Conservation (phyloP, 1,140 invertebrate species). For the Atopsyche davidsoni region DNA sequence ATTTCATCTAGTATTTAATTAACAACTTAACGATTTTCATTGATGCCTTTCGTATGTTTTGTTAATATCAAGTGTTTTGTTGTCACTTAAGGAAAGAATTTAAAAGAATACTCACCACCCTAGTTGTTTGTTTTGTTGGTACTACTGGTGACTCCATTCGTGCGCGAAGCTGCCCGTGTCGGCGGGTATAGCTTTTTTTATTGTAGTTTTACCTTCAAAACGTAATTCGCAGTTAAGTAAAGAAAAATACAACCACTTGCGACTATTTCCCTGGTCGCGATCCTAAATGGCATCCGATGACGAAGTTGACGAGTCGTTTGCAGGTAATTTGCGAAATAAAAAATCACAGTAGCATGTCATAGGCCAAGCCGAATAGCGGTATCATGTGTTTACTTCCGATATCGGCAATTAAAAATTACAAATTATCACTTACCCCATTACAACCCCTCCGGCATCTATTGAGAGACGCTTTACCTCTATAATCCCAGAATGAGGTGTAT, state of each 20-base stretch:
- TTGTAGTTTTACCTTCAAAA: conserved; percentile 17
- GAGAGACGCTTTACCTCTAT: conserved; percentile 7
- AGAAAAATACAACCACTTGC: neutral
- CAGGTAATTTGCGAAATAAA: conserved; percentile 55
- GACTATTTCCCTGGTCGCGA: conserved; percentile 11
- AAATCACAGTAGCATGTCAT: conserved; percentile 44
- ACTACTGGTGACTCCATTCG: conserved; percentile 19
- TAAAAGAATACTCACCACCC: too few relatives aligned
- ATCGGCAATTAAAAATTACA: conserved; percentile 48
- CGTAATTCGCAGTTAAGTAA: conserved; percentile 13
- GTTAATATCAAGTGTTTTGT: too few relatives aligned
- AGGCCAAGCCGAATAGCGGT: conserved; percentile 50
- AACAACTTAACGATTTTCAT: too few relatives aligned
- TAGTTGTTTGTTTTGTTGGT: too few relatives aligned
- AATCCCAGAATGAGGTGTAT: conserved; percentile 1
- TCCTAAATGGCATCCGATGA: conserved; percentile 67
- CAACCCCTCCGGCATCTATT: conserved; percentile 23
- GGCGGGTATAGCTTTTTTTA: conserved; percentile 15
- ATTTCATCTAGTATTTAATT: too few relatives aligned
- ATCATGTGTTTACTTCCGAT: conserved; percentile 52
- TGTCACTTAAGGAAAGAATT: too few relatives aligned
- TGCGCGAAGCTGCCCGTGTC: conserved; percentile 23
- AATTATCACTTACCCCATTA: conserved; percentile 36
- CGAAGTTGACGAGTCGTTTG: conserved; percentile 69
- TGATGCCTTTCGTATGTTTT: too few relatives aligned